Conservation (phyloP, 2,888 invertebrate species). For the Hemithea aestivaria region DNA sequence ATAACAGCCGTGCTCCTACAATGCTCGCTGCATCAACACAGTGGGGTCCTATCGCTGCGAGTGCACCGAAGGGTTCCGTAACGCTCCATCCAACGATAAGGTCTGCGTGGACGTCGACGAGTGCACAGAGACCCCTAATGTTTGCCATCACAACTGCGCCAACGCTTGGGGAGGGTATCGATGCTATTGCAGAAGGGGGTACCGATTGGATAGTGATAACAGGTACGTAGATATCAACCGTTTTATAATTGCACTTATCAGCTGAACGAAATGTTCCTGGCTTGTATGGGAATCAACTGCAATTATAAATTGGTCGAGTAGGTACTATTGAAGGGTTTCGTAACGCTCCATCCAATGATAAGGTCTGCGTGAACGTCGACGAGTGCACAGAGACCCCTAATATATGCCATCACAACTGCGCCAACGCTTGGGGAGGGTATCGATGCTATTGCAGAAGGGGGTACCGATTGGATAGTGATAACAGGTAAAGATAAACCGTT, state of each 20-base stretch:
- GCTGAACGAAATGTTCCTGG: no score
- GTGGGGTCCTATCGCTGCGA: conserved; percentile 69
- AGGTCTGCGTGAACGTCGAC: conserved; percentile 82
- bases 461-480: conserved; percentile 86
- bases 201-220: conserved; percentile 85
- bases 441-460: conserved; percentile 94
- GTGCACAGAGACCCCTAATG: conserved; percentile 72
- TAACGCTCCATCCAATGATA: conserved; percentile 66
- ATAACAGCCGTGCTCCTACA: conserved; percentile 62
- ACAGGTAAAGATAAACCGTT: no score
- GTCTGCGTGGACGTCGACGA: conserved; percentile 84
- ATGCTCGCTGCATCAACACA: conserved; percentile 66
- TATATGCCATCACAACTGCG: conserved; percentile 91
- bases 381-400: conserved; percentile 80
- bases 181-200: conserved; percentile 94
- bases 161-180: conserved; percentile 95
- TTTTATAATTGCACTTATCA: no score
- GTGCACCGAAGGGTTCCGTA: conserved; percentile 64
- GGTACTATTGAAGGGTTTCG: conserved; percentile 68
- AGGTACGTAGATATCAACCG: conserved; percentile 70
- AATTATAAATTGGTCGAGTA: no score
- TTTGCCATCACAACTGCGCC: conserved; percentile 92
- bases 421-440: conserved; percentile 95
- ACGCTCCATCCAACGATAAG: conserved; percentile 67
- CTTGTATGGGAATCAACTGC: no score